Evolutionary conservation across 1,140 invertebrate species (phyloP).

Genomic region (Calephelis virginiensis): DNA sequence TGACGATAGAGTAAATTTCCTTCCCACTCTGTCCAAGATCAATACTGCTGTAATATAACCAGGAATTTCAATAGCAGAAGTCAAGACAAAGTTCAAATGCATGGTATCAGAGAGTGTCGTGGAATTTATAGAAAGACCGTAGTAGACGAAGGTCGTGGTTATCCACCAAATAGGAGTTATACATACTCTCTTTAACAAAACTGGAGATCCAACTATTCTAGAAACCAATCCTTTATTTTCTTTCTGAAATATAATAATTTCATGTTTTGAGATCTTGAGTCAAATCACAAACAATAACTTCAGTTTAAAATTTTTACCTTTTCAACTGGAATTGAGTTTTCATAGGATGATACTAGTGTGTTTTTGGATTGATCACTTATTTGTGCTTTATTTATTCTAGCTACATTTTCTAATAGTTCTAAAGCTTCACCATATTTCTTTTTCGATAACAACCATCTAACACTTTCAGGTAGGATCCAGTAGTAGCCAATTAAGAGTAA

Average conservation of each 20-base stretch:
- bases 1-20: no score
- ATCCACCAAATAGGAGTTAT: no score
- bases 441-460: constrained; percentile 87
- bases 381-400: constrained; percentile 39
- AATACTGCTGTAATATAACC: no score
- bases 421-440: constrained; percentile 82
- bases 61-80: constrained; percentile 81
- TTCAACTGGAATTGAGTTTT: neutral
- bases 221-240: constrained; percentile 51
- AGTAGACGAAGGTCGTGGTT: no score
- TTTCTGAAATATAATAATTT: constrained; percentile 23
- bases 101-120: no score
- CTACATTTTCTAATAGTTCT: constrained; percentile 79
- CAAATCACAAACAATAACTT: neutral
- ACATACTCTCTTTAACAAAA: constrained; percentile 55
- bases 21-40: no score
- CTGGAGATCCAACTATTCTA: constrained; percentile 76
- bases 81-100: constrained; percentile 81
- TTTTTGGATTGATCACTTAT: constrained; percentile 26
- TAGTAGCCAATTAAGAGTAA: constrained; percentile 81
- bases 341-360: neutral
- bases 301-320: neutral
- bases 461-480: constrained; percentile 81
- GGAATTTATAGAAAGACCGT: no score
- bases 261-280: neutral